Base-by-base conservation (phyloP, 2,797 vertebrate species). In the Loriculus beryllinus region DNA sequence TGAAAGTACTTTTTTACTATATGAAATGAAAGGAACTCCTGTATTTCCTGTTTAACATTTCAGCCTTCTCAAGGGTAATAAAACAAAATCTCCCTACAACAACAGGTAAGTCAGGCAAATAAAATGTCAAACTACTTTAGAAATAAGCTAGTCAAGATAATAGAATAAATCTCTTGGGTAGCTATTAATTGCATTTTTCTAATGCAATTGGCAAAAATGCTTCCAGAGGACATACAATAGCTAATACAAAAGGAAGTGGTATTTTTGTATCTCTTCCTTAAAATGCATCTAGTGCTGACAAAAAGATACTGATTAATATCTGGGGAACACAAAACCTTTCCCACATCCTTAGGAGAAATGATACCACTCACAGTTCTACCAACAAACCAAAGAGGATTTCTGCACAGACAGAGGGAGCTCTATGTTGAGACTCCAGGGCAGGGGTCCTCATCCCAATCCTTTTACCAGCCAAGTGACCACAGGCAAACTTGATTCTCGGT, bases 81-180 rank as follows among this genome's bases (percentile, higher is more conserved):
- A 95, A 94, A 80, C 89, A 96, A 33, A 83, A 86, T 88, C 83
- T 96, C 77, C 59, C 74, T 75, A 90, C 78, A 89, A 93, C 78
- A 96, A 91, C 87, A 96, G 87, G 63, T 83, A 95, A 94, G 84
- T 89, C 95, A 92, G 81, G 87, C 72, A 96, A 95, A 93, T 95
- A 91, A 94, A 95, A 95, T 75, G 89, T 95, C 88, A 93, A 92
- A 70, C 60, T 91, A 60, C 85, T 93, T 95, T 37, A 84, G 91
- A 94, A 95, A 96, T 82, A 94, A 92, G 86, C 72, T 92, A 86
- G 49, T 93, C 77, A 92, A 90, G 78, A 82, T 88, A 96, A 95
- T 23, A 92, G 84, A 93, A 93, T 91, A 81, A 89, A 94, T 91
- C 87, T 92, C 83, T 47, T 37, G 85, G 70, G 78, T 37, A 69